phyloP scores from a whole-genome alignment of 2,888 invertebrate species.

The Melipona bicolor region DNA sequence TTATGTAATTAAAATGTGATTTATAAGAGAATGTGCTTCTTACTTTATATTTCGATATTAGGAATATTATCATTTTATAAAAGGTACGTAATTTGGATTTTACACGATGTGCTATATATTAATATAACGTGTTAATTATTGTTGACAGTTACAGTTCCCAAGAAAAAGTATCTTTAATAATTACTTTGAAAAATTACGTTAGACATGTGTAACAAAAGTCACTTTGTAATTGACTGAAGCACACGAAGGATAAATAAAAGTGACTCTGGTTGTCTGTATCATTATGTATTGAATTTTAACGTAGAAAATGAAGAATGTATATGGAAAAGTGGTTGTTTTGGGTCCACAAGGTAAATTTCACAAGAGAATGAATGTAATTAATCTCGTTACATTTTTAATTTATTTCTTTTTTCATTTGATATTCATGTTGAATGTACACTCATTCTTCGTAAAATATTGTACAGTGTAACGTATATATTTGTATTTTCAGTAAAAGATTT shows the following conservation, averaged over 20 bases:
- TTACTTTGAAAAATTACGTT: not conserved
- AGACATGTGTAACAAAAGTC: not conserved
- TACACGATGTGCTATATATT: too few relatives aligned
- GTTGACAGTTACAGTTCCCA: not conserved
- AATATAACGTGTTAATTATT: not conserved
- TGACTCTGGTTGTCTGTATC: not conserved
- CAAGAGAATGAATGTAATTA: not conserved
- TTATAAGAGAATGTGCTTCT: not conserved
- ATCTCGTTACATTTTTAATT: not conserved
- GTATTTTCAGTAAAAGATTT: not conserved
- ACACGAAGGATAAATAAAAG: not conserved
- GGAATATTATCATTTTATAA: not conserved
- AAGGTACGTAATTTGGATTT: not conserved
- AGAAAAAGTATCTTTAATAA: not conserved
- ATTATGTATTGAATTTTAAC: slow-evolving; percentile 17
- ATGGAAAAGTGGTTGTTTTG: slow-evolving; percentile 94
- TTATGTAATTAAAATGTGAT: not conserved
- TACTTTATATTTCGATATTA: not conserved
- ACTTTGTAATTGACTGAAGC: not conserved
- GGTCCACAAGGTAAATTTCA: slow-evolving; percentile 90
- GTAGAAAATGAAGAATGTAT: slow-evolving; percentile 89
- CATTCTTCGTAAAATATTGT: not conserved
- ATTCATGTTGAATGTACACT: not conserved
- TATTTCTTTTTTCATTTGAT: not conserved
- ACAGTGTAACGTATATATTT: not conserved